phyloP scores from a whole-genome alignment of 2,113 vertebrate species.

The Eira barbara region DNA sequence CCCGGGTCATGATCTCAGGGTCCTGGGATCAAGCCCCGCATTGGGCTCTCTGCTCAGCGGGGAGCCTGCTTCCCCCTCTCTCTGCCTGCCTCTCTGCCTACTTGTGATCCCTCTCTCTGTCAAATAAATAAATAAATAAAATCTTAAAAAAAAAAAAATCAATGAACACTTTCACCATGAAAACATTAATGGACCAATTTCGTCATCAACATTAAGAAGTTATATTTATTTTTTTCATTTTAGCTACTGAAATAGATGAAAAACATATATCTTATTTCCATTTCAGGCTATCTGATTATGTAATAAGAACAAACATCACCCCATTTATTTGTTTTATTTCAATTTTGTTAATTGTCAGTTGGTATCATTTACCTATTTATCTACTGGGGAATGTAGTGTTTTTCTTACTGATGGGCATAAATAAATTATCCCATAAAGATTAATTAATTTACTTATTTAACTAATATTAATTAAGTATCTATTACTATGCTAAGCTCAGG shows the following conservation, averaged over 20 bases:
- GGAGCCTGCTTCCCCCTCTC: too few relatives aligned
- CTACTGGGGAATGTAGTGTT: neutral
- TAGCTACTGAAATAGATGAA: neutral
- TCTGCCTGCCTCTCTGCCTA: too few relatives aligned
- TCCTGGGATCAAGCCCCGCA: too few relatives aligned
- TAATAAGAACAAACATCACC: neutral
- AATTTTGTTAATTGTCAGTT: neutral
- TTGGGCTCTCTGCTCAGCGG: too few relatives aligned
- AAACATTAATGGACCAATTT: neutral
- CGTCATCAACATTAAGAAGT: neutral
- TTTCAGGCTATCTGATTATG: neutral
- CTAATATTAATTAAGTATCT: neutral
- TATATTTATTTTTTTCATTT: neutral
- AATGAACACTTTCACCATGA: neutral
- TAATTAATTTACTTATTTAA: neutral
- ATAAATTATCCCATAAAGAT: neutral
- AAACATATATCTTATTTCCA: neutral
- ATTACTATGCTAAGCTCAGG: neutral
- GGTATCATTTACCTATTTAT: neutral
- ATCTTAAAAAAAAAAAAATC: too few relatives aligned
- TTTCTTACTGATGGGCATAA: neutral
- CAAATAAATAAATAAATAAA: too few relatives aligned
- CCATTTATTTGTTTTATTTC: conserved; percentile 5
- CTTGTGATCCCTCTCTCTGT: too few relatives aligned
- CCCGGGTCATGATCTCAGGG: too few relatives aligned